A percentile compares a stretch with the other conserved stretches of the same genome.
These are phyloP conservation scores for Hirtodrosophila alboralis DNA, from an alignment of 2,888 invertebrate species.

Conservation along the genomic window DNA sequence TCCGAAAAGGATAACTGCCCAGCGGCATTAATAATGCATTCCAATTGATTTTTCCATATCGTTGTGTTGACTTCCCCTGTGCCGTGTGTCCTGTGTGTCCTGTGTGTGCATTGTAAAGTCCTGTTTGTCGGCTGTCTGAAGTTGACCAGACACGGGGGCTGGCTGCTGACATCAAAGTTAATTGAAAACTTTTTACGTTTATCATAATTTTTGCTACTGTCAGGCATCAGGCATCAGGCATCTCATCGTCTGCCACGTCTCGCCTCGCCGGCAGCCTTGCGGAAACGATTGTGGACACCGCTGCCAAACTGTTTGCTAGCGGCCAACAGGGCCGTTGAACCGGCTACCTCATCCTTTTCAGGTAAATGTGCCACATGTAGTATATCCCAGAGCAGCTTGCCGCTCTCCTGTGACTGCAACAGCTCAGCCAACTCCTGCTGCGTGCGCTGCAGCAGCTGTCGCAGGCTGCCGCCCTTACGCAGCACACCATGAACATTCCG, in stretches of 20 bases:
- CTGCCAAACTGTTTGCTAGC: constrained; percentile 71
- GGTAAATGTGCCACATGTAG: constrained; percentile 88
- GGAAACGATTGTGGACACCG: constrained; percentile 75
- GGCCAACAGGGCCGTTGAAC: constrained; percentile 71
- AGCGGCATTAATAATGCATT: constrained; percentile 6
- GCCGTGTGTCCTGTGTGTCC: too few species aligned
- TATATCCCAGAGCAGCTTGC: constrained; percentile 88
- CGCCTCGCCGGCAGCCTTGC: constrained; percentile 73
- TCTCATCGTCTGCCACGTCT: constrained; percentile 40
- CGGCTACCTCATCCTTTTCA: constrained; percentile 84
- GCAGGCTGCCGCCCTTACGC: constrained; percentile 89
- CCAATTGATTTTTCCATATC: neutral
- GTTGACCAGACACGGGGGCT: neutral
- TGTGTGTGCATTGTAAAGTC: too few species aligned
- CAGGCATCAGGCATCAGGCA: neutral
- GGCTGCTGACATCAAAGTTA: constrained; percentile 29
- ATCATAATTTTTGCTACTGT: constrained; percentile 1
- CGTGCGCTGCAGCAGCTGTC: constrained; percentile 86
- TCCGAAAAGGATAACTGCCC: too few species aligned
- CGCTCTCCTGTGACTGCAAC: constrained; percentile 89
- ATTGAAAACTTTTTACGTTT: constrained; percentile 47
- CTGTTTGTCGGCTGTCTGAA: too few species aligned
- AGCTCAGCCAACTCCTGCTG: constrained; percentile 89
- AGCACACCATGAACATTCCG: constrained; percentile 92
- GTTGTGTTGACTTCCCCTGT: neutral